A percentile compares a stretch with the other conserved stretches of the same genome.
phyloP scores from a whole-genome alignment of 2,797 vertebrate genomes.

The Sylvia borin region DNA sequence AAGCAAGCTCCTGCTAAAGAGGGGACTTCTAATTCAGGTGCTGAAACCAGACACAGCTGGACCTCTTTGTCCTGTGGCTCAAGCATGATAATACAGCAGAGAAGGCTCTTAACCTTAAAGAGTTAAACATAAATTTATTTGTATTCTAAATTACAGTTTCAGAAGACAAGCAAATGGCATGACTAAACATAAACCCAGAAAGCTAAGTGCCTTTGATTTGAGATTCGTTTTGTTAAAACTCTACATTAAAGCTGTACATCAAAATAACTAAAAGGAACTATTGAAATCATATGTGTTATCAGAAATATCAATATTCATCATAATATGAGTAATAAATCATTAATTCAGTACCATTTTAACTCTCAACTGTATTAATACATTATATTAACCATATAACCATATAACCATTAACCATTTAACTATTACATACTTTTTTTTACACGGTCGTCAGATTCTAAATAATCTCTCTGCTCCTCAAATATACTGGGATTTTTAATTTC shows the following conservation, averaged over 20 bases:
- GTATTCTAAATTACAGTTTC: not conserved
- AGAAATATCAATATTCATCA: not conserved
- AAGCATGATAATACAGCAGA: not conserved
- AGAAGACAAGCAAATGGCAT: not conserved
- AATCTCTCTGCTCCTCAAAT: not conserved
- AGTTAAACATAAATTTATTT: not conserved
- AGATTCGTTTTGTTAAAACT: not conserved
- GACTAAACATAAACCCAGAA: not conserved
- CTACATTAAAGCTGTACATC: not conserved
- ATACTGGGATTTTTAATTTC: not conserved
- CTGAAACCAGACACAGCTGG: not conserved
- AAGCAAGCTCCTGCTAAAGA: not conserved
- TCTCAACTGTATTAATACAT: not conserved
- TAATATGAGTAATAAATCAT: not conserved
- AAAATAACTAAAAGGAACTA: not conserved
- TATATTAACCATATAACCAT: not conserved
- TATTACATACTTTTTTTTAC: not conserved
- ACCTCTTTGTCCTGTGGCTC: not conserved
- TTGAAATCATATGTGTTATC: not conserved
- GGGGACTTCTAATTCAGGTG: rapidly evolving
- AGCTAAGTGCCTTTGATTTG: not conserved
- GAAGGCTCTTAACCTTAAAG: not conserved
- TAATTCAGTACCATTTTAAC: not conserved
- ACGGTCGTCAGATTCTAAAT: not conserved
- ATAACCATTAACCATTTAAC: not conserved